Percentiles rank a stretch among this genome's conserved stretches.
Evolutionary conservation across 2,888 invertebrate species (phyloP).

Genomic region (Abrostola triplasia): DNA sequence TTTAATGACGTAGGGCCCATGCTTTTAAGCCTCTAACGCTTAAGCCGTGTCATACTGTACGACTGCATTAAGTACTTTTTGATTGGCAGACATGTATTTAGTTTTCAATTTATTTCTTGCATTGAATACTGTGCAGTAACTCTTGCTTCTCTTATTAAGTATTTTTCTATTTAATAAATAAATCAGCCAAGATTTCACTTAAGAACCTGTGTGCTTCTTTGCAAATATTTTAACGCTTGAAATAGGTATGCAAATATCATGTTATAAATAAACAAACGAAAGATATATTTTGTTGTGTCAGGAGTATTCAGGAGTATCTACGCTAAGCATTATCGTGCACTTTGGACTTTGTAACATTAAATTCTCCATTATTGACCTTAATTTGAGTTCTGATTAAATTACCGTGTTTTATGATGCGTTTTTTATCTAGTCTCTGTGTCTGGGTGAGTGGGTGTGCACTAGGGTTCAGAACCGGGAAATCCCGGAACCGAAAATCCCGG

Average conservation of each 20-base stretch:
- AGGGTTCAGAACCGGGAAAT: too few relatives aligned
- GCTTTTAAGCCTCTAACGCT: constrained; percentile 60
- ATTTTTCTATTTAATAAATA: too few relatives aligned
- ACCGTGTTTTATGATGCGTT: constrained; percentile 72
- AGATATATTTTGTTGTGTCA: constrained; percentile 36
- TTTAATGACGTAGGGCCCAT: constrained; percentile 70
- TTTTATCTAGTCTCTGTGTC: constrained; percentile 64
- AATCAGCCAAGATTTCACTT: too few relatives aligned
- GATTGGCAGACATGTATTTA: constrained; percentile 38
- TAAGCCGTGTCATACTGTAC: constrained; percentile 44
- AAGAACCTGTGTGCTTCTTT: too few relatives aligned
- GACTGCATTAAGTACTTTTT: constrained; percentile 38
- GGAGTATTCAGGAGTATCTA: constrained; percentile 7
- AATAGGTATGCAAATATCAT: constrained; percentile 44
- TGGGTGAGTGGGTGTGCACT: constrained; percentile 79
- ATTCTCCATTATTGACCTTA: constrained; percentile 71
- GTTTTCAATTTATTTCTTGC: constrained; percentile 24
- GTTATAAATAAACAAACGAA: constrained; percentile 35
- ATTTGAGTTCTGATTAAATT: constrained; percentile 77
- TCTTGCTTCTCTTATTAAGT: constrained; percentile 12
- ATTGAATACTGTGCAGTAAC: constrained; percentile 16
- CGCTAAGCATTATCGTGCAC: constrained; percentile 44
- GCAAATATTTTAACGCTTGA: constrained; percentile 53
- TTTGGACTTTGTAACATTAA: constrained; percentile 48
- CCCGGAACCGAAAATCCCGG: too few relatives aligned